Percentiles rank a stretch among this genome's conserved stretches.
Evolutionary conservation across 2,113 vertebrate species (phyloP).

Genomic region (Neomonachus schauinslandi): DNA sequence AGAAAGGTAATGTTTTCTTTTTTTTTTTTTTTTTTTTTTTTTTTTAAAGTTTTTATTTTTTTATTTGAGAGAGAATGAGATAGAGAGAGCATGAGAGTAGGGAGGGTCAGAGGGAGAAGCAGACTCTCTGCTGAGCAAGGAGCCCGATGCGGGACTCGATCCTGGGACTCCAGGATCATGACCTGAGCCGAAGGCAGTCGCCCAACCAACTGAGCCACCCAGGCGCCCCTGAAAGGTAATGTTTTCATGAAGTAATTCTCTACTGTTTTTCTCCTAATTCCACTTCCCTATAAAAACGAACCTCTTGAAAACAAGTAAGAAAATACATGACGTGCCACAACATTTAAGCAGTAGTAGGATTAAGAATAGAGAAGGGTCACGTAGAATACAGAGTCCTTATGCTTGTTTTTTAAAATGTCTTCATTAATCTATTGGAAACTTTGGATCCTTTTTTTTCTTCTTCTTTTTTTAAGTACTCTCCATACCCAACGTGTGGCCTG

Average conservation of each 20-base stretch:
- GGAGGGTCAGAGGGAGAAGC: too few species aligned
- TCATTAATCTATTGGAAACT: neutral
- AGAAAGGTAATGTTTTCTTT: constrained; percentile 17
- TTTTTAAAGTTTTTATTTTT: too few species aligned
- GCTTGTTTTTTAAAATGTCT: neutral
- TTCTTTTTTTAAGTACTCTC: neutral
- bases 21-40: too few species aligned
- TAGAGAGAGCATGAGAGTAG: too few species aligned
- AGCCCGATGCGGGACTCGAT: too few species aligned
- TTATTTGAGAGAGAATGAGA: too few species aligned
- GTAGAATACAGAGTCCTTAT: neutral
- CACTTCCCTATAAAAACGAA: constrained; percentile 25
- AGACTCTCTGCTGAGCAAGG: too few species aligned
- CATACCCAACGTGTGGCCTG: neutral
- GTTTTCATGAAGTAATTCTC: constrained; percentile 34
- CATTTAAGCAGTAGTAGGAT: neutral
- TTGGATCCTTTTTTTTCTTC: neutral
- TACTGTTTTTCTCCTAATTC: constrained; percentile 33
- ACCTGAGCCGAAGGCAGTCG: too few species aligned
- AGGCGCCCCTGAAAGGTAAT: neutral
- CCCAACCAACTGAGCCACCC: too few species aligned
- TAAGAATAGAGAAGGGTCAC: neutral
- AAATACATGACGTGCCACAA: neutral
- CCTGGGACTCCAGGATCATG: too few species aligned
- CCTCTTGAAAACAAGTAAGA: constrained; percentile 10